Conservation (phyloP, 2,113 vertebrate species). For the Tursiops truncatus region DNA sequence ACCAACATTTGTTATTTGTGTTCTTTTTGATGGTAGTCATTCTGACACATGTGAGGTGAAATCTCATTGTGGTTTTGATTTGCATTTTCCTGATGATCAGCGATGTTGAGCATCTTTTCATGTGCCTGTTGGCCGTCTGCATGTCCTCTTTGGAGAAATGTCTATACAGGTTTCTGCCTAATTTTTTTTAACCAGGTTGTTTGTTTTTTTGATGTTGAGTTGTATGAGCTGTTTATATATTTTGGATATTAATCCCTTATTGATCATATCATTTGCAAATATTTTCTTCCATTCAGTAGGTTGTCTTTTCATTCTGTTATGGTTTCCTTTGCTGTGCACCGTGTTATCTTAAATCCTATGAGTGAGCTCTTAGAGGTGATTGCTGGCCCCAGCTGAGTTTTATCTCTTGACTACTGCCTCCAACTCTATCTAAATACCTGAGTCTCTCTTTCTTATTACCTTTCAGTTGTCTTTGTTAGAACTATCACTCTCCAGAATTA, state of each 20-base stretch:
- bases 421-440: background rate
- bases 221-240: background rate
- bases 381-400: background rate
- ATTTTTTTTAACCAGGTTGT: background rate
- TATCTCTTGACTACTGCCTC: background rate
- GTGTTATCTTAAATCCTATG: background rate
- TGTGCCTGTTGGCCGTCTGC: too few relatives aligned
- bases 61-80: too few relatives aligned
- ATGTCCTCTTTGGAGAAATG: too few relatives aligned
- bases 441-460: background rate
- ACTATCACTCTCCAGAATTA: background rate
- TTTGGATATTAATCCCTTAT: background rate
- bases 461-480: slow-evolving; percentile 29
- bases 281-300: background rate
- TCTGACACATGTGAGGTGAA: too few relatives aligned
- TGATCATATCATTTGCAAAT: background rate
- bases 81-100: too few relatives aligned
- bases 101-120: too few relatives aligned
- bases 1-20: too few relatives aligned
- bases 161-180: too few relatives aligned
- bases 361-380: background rate
- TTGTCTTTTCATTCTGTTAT: background rate
- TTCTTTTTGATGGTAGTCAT: too few relatives aligned
- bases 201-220: background rate
- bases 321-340: background rate